Percentiles rank a stretch among this genome's conserved stretches.
These are phyloP conservation scores for Neuroterus valhalla DNA, from an alignment of 1,140 invertebrate genomes.

Conservation along the genomic window DNA sequence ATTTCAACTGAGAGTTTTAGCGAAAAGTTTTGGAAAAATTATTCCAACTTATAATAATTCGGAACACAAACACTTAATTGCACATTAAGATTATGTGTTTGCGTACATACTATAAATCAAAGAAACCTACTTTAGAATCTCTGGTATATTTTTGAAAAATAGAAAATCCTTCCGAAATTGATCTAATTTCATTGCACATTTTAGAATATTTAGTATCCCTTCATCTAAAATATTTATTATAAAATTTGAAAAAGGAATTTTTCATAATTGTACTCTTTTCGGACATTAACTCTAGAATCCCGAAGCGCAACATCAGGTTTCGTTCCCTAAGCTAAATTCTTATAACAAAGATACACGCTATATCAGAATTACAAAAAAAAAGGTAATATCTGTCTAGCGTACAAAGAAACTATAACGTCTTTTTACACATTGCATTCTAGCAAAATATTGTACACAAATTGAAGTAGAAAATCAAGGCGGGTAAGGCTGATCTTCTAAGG, in stretches of 20 bases:
- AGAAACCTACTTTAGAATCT: constrained; percentile 7
- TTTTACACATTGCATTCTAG: constrained; percentile 38
- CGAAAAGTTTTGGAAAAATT: constrained; percentile 42
- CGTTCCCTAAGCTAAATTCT: constrained; percentile 30
- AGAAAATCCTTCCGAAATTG: background rate
- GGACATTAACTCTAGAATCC: constrained; percentile 18
- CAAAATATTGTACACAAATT: constrained; percentile 42
- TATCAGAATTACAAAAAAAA: constrained; percentile 36
- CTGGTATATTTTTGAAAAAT: constrained; percentile 10
- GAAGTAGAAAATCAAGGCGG: constrained; percentile 7
- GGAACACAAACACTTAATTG: constrained; percentile 53
- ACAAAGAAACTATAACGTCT: constrained; percentile 46
- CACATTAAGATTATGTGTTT: constrained; percentile 44
- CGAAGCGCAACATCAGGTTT: constrained; percentile 3
- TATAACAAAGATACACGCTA: constrained; percentile 39
- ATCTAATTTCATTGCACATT: background rate
- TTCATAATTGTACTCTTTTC: constrained; percentile 36
- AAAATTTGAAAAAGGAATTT: constrained; percentile 37
- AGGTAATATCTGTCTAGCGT: constrained; percentile 41
- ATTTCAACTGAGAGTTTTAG: background rate
- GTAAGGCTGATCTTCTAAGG: background rate
- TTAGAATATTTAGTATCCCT: background rate
- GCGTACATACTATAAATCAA: constrained; percentile 31
- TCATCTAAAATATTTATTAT: constrained; percentile 29
- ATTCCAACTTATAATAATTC: constrained; percentile 35